Conservation (phyloP, 1,140 invertebrate genomes). For the Drosophila chauvacae region DNA sequence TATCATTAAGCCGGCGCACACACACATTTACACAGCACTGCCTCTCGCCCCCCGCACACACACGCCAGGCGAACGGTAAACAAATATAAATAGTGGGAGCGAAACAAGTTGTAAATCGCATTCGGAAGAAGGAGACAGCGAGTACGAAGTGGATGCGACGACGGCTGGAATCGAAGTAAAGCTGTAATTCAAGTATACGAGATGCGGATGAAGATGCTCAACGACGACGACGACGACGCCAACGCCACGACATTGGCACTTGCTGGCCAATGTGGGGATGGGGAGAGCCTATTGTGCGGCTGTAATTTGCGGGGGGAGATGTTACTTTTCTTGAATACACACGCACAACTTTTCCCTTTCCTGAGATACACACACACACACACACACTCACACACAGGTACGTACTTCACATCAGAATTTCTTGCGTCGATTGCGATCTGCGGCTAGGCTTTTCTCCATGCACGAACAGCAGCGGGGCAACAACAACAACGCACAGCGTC, state of each 20-base stretch:
- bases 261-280: conserved; percentile 26
- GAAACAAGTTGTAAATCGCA: conserved; percentile 54
- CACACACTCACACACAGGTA: conserved; percentile 41
- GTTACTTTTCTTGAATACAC: conserved; percentile 81
- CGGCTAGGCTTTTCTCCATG: conserved; percentile 45
- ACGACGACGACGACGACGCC: conserved; percentile 39
- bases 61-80: conserved; percentile 57
- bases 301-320: conserved; percentile 41
- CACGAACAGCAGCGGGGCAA: conserved; percentile 5
- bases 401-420: conserved; percentile 66
- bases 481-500: conserved; percentile 31
- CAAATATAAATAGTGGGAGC: conserved; percentile 57
- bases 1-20: conserved; percentile 79
- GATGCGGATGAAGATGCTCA: conserved; percentile 76
- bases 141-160: conserved; percentile 55
- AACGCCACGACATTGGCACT: conserved; percentile 51
- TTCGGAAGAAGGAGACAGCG: conserved; percentile 11
- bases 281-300: conserved; percentile 16
- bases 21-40: conserved; percentile 11
- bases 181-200: conserved; percentile 80
- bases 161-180: conserved; percentile 70
- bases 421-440: conserved; percentile 56
- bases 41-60: conserved; percentile 18
- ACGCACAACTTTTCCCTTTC: conserved; percentile 68
- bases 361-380: conserved; percentile 59